Conservation (phyloP, 2,797 vertebrate genomes). For the Pseudomugil gertrudae region DNA sequence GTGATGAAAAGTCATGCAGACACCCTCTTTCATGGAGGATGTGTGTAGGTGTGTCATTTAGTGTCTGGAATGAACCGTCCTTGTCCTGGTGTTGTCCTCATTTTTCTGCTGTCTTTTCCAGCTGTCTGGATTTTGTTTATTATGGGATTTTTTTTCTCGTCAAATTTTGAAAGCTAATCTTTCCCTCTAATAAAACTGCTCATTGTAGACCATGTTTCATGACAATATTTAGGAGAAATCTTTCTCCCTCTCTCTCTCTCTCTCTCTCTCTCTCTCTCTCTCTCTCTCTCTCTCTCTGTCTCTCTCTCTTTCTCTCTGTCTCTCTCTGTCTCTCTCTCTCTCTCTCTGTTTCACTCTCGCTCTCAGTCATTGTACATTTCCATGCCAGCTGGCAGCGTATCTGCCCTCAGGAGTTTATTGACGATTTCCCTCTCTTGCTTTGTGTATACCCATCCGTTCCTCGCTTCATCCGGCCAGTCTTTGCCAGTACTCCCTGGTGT, state of each 20-base stretch:
- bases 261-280: conserved; percentile 36
- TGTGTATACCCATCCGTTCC: conserved; percentile 61
- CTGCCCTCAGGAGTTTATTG: conserved; percentile 77
- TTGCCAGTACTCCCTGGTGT: conserved; percentile 68
- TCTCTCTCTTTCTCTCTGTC: conserved; percentile 39
- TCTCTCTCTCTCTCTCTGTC: conserved; percentile 35
- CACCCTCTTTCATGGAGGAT: neutral
- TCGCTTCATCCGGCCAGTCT: conserved; percentile 59
- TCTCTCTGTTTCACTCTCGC: conserved; percentile 35
- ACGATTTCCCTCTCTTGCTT: conserved; percentile 58
- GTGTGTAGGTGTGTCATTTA: conserved; percentile 12
- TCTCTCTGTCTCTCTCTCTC: conserved; percentile 37
- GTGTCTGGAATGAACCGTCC: conserved; percentile 47
- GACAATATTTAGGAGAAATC: too few species aligned
- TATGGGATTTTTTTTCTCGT: conserved; percentile 11
- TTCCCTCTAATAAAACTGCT: conserved; percentile 35
- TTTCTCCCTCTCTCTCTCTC: conserved; percentile 39
- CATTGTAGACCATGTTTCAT: conserved; percentile 41
- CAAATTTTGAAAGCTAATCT: conserved; percentile 23
- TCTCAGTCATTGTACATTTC: conserved; percentile 43
- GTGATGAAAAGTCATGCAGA: conserved; percentile 32
- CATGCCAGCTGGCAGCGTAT: conserved; percentile 67
- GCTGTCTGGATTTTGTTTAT: conserved; percentile 17
- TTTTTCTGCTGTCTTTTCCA: conserved; percentile 12
- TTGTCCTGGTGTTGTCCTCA: conserved; percentile 28